Conservation (phyloP, 2,888 invertebrate species). For the Quadriops clusia region DNA sequence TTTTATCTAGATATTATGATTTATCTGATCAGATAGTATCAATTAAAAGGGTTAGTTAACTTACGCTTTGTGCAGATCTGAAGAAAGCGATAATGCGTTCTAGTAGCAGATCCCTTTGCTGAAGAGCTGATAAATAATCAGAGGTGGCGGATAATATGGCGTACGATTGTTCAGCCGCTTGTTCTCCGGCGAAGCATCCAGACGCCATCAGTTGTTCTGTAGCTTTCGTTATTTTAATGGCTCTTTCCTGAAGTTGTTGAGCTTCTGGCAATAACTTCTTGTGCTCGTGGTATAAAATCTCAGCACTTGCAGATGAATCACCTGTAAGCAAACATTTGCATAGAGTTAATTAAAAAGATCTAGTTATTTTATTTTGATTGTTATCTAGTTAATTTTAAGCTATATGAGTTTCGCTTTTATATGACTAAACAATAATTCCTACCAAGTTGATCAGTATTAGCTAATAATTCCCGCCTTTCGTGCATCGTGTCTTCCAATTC, state of each 20-base stretch:
- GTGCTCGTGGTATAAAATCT: conserved; percentile 55
- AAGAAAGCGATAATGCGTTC: conserved; percentile 61
- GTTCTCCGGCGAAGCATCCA: conserved; percentile 58
- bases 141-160: conserved; percentile 51
- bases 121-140: conserved; percentile 59
- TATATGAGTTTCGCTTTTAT: conserved; percentile 2
- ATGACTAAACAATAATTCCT: conserved; percentile 12
- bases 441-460: conserved; percentile 48
- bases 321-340: conserved; percentile 40
- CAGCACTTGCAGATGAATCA: conserved; percentile 59
- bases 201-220: conserved; percentile 62
- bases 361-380: conserved; percentile 1
- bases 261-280: conserved; percentile 58
- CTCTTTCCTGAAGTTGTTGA: conserved; percentile 60
- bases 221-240: conserved; percentile 62
- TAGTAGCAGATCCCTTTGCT: conserved; percentile 55
- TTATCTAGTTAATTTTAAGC: not conserved
- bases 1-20: not conserved
- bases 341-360: not conserved
- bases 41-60: too few relatives aligned
- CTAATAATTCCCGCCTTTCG: conserved; percentile 43
- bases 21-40: not conserved
- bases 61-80: conserved; percentile 51
- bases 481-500: conserved; percentile 49
- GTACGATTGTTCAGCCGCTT: conserved; percentile 55